Base-by-base conservation (phyloP, 2,888 invertebrate genomes). In the Drosophila bunnanda region DNA sequence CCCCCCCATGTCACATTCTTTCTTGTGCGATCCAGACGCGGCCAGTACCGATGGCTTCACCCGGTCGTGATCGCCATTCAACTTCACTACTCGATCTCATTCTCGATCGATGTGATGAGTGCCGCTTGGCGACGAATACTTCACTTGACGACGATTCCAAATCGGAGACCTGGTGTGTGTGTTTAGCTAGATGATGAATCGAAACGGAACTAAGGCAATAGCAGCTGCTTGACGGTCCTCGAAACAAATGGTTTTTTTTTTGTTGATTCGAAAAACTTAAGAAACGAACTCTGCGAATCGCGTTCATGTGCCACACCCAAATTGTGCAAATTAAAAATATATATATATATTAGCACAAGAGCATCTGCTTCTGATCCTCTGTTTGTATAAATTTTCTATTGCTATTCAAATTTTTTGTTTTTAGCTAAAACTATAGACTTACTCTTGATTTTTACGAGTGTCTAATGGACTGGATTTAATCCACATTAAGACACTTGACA, bases 1-100 rank as follows among this genome's bases (percentile, higher is more conserved):
- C 25, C 2, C 71, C 25, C 2, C 71, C 82, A 80, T 83, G 85
- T 80, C 85, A 85, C 84, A 85, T 82, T 84, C 74, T 80, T 77
- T 75, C 74, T 12, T 43, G 13, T 22, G 43, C 52, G 10, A 39
- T 28, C 20, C 36, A 6, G 28, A 53, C n/a, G 30, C 39, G 54
- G 53, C n/a, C 22, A 30, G 12, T 52, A 28, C 20, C 38, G 25
- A 50, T 32, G 32, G 4, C 50, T 15, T 20, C 20, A 22, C 22
- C 20, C 13, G 46, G 43, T 65, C 65, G 65, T 65, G 65, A 50
- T 65, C 48, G 25, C 36, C 20, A 61, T 20, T 41, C 59, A 60
- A 60, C 59, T 59, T 20, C 58, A 53, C 48, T 25, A 7, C 44
- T 43, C 50, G 20, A 56, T 20, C 46, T 58, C 46, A 20, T 46